Evolutionary conservation across 2,888 invertebrate genomes (phyloP).

Genomic region (Lycophotia porphyrea): DNA sequence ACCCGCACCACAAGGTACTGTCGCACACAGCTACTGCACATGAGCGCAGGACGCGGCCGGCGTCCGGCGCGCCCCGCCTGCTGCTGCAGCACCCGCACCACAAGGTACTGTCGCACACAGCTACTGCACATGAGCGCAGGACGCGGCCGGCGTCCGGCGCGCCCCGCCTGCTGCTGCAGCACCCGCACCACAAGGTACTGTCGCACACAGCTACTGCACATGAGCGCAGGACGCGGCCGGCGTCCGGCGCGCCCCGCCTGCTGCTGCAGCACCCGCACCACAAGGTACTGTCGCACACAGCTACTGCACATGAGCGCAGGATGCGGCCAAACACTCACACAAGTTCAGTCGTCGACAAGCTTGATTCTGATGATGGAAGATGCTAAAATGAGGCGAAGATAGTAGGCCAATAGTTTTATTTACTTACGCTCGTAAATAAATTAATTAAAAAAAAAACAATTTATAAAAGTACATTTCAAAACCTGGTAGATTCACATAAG

Average conservation of each 20-base stretch:
- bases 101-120: slow-evolving; percentile 68
- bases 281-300: slow-evolving; percentile 18
- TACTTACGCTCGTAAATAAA: slow-evolving; percentile 42
- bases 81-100: slow-evolving; percentile 63
- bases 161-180: slow-evolving; percentile 61
- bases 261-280: slow-evolving; percentile 12
- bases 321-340: not conserved
- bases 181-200: slow-evolving; percentile 15
- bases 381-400: not conserved
- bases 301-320: slow-evolving; percentile 61
- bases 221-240: not conserved
- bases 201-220: slow-evolving; percentile 18
- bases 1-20: slow-evolving; percentile 66
- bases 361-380: not conserved
- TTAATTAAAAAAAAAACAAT: not conserved
- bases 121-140: slow-evolving; percentile 74
- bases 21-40: slow-evolving; percentile 57
- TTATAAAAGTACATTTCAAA: not conserved
- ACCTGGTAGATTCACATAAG: not conserved
- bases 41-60: not conserved
- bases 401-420: not conserved
- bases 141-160: slow-evolving; percentile 72
- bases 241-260: not conserved
- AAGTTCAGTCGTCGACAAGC: not conserved
- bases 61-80: slow-evolving; percentile 4